Evolutionary conservation across 2,113 vertebrate genomes (phyloP), one percentile per base, ranked within the genome.

Genomic region (Ophthalmolycus amberensis): DNA sequence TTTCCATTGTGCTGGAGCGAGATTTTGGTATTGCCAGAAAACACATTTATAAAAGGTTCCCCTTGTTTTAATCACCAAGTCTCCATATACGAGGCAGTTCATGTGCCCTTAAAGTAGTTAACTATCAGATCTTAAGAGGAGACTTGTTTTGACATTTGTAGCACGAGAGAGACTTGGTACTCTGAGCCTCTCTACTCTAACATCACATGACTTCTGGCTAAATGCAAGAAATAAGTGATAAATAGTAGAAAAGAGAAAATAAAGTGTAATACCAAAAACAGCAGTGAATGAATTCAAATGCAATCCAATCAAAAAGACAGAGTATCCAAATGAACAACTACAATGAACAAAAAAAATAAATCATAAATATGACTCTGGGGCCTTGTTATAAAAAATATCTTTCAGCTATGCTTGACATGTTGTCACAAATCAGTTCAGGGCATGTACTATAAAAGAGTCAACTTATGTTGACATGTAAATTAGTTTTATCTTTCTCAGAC

Each of bases 181-280:
- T 8, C 20, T 3, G 32, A 10, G 32, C 34, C 62, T 22, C 42
- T n/a, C 6, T 20, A 50, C 60, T 15, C 37, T 69, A 1, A 22
- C n/a, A 14, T 76, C 46, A 62, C 46, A 34, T 71, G 9, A 72
- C 58, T 42, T 27, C 46, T 40, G 20, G 27, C 20, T 58, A 1
- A 38, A 71, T 22, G 14, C 74, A 4, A 75, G n/a, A 72, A 64
- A 75, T 22, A 15, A 62, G 54, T 18, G 10, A 27, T 18, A 71
- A 56, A 60, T 67, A 67, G 27, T 9, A 71, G 34, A 75, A 58
- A 71, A 73, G 9, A 18, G 0, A 79, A 87, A 85, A 89, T 85
- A 87, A 93, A 91, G 86, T 84, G 85, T 66, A 71, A 44, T 58
- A 78, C 16, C 46, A 46, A 83, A 38, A 88, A 76, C 52, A 79